Conservation (phyloP, 2,888 invertebrate genomes). For the Chironomus tentans region DNA sequence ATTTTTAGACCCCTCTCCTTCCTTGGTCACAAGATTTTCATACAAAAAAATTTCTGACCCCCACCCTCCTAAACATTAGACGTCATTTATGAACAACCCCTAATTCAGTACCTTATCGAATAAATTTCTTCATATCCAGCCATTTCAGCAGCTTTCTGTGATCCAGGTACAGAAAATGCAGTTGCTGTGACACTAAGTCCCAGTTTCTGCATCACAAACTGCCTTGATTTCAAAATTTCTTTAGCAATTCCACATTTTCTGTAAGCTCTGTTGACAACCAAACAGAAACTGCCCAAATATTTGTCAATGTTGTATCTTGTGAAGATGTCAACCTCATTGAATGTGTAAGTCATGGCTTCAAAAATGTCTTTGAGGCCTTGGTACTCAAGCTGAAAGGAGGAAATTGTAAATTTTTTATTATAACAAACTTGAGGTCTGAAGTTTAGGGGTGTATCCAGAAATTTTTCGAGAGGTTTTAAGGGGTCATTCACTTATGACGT, state of each 20-base stretch:
- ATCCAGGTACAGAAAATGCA: slow-evolving; percentile 13
- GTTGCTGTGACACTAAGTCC: slow-evolving; percentile 36
- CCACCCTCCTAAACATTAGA: too few species aligned
- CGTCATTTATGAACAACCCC: too few species aligned
- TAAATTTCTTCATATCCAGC: neutral
- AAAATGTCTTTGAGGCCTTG: neutral
- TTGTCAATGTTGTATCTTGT: slow-evolving; percentile 40
- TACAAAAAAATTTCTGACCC: too few species aligned
- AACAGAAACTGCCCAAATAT: slow-evolving; percentile 44
- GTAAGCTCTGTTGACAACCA: slow-evolving; percentile 44
- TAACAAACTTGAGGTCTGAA: too few species aligned
- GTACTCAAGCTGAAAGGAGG: neutral
- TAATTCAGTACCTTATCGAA: neutral
- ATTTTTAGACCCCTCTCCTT: too few species aligned
- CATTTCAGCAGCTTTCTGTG: slow-evolving; percentile 17
- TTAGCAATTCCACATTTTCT: slow-evolving; percentile 43
- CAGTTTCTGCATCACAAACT: slow-evolving; percentile 45
- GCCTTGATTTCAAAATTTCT: slow-evolving; percentile 40
- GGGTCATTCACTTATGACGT: too few species aligned
- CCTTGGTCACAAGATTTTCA: too few species aligned
- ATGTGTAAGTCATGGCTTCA: slow-evolving; percentile 31
- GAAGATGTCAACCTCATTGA: slow-evolving; percentile 42
- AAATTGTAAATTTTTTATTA: too few species aligned
- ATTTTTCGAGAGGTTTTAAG: too few species aligned
- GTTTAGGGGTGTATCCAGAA: too few species aligned